phyloP scores from a whole-genome alignment of 1,140 invertebrate genomes.

The Aphaenogaster rudis region DNA sequence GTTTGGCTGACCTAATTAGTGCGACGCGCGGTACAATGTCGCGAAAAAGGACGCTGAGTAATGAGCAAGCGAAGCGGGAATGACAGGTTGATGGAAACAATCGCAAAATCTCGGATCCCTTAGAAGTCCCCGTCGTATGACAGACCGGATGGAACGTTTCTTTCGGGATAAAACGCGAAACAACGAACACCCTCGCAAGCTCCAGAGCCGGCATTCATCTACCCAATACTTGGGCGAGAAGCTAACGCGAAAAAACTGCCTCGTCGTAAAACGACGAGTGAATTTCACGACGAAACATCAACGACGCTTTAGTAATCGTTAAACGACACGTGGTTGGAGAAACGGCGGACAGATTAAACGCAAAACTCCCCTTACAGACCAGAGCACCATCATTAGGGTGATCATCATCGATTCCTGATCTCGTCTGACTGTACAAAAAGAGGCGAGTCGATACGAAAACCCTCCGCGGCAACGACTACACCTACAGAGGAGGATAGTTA shows the following conservation, averaged over 20 bases:
- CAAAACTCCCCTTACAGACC: background rate
- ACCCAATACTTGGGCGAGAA: background rate
- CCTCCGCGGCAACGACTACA: background rate
- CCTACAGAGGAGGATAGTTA: background rate
- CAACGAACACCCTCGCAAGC: conserved; percentile 21
- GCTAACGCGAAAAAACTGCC: conserved; percentile 6
- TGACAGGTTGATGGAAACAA: background rate
- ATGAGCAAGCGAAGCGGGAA: background rate
- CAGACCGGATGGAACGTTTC: background rate
- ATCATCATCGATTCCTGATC: conserved; percentile 13
- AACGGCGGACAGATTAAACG: conserved; percentile 10
- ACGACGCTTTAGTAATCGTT: conserved; percentile 37
- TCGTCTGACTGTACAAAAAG: too few relatives aligned
- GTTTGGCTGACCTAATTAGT: background rate
- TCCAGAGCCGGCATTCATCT: background rate
- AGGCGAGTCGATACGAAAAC: background rate
- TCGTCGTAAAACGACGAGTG: conserved; percentile 10
- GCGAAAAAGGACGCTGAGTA: conserved; percentile 4
- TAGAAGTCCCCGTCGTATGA: background rate
- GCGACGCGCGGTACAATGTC: background rate
- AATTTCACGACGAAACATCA: conserved; percentile 28
- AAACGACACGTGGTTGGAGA: background rate
- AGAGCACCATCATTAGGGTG: background rate
- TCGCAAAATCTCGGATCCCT: background rate
- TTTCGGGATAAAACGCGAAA: background rate